phyloP scores from a whole-genome alignment of 2,113 vertebrate genomes.

The Pedionomus torquatus region DNA sequence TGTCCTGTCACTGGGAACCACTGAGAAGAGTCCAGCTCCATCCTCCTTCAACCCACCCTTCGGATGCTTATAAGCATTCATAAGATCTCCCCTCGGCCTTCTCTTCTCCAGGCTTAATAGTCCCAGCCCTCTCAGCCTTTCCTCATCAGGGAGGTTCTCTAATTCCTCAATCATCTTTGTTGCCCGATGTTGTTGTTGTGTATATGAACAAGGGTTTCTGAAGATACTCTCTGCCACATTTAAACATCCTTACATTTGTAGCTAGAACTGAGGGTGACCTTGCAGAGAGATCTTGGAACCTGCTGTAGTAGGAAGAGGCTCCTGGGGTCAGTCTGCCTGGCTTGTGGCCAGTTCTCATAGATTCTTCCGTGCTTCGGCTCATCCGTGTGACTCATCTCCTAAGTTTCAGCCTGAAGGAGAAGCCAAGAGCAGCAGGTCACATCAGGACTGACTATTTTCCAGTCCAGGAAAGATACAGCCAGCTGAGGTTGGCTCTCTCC shows the following conservation, averaged over 20 bases:
- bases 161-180: no score
- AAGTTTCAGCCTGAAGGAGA: neutral
- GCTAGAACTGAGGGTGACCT: neutral
- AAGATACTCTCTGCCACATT: neutral
- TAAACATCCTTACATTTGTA: neutral
- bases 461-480: neutral
- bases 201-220: neutral
- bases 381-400: neutral
- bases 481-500: neutral
- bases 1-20: no score
- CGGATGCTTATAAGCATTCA: no score
- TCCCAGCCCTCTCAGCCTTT: no score
- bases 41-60: no score
- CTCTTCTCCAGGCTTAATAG: no score
- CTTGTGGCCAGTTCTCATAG: neutral
- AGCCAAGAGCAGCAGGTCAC: conserved; percentile 6
- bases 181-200: no score
- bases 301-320: neutral
- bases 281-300: neutral
- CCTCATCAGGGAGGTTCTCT: no score
- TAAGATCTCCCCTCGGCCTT: no score
- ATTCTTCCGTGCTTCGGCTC: neutral
- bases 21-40: no score
- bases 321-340: neutral
- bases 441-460: conserved; percentile 26